Base-by-base conservation (phyloP, 2,797 vertebrate genomes). In the Sebastes iracundus region DNA sequence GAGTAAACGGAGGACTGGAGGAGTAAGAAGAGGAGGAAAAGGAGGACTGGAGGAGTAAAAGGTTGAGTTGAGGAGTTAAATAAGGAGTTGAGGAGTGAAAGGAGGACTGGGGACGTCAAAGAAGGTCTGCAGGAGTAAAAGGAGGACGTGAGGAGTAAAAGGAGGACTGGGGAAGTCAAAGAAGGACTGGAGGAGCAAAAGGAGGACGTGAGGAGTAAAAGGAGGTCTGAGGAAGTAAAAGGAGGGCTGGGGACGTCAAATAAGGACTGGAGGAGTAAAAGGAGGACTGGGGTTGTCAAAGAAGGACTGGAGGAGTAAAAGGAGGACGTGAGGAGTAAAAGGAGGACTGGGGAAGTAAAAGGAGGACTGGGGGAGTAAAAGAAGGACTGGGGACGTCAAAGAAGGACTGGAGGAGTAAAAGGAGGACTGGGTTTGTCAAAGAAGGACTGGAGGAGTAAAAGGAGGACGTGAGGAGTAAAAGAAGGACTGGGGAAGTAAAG, bases 391-490 rank as follows among this genome's bases (percentile, higher is more conserved):
- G 2, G 14, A 2, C 25, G 16, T 3, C 1, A 55, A 11, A 28
- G 25, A 1, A 14, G 18, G 4, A 23, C 2, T 16, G 8, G 59
- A 73, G 38, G 9, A 10, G 9, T 22, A 2, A 22, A 22, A 22
- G 2, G 2, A 55, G 6, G 5, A 27, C 30, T 3, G 2, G 8
- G 3, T 1, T 0, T 0, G 53, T 23, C 0, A 55, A 23, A 23
- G 7, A 4, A 23, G 53, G n/a, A 5, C 46, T 49, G 7, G 7
- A 8, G 7, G 7, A 20, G 7, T 7, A 5, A 55, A 11, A 23
- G 53, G 11, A 23, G 56, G 58, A 20, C 4, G 4, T 20, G 56
- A 16, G 56, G 56, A 27, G 55, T 58, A 1, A 58, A 28, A 58
- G 6, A 2, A 28, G 13, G 56, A 27, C 13, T 16, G 12, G 13